Evolutionary conservation across 2,113 vertebrate species (phyloP).

Genomic region (Pseudois nayaur): DNA sequence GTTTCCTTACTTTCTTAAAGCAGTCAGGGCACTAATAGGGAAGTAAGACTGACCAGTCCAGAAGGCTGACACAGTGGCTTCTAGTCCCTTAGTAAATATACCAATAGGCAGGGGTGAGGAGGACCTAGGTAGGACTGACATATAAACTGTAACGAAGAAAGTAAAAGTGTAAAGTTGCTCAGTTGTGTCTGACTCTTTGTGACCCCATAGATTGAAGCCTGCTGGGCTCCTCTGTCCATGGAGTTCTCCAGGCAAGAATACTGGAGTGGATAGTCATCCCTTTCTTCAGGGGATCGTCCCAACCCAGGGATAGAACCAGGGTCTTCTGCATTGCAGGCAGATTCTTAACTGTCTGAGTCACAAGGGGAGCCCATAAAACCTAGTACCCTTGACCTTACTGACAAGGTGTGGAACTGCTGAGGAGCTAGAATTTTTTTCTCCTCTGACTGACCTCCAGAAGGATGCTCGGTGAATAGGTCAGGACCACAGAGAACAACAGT

Average conservation of each 20-base stretch:
- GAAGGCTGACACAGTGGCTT: background rate
- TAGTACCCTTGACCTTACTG: background rate
- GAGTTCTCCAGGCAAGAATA: background rate
- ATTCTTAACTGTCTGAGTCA: background rate
- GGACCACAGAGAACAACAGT: background rate
- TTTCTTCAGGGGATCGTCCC: background rate
- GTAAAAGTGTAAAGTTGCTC: background rate
- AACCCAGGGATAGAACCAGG: background rate
- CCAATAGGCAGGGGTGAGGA: background rate
- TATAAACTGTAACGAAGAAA: background rate
- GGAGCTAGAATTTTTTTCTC: background rate
- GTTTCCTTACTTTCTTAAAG: background rate
- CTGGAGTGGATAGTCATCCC: background rate
- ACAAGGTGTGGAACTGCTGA: background rate
- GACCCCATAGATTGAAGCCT: background rate
- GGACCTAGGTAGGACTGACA: background rate
- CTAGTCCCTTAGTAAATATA: background rate
- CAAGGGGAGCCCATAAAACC: background rate
- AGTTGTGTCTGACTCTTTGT: background rate
- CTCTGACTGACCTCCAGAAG: background rate
- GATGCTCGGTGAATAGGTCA: background rate
- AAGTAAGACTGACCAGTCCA: background rate
- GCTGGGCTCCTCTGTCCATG: background rate
- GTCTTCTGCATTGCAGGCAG: background rate
- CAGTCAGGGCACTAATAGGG: background rate